Evolutionary conservation across 2,113 vertebrate species (phyloP).

Genomic region (Morone saxatilis): DNA sequence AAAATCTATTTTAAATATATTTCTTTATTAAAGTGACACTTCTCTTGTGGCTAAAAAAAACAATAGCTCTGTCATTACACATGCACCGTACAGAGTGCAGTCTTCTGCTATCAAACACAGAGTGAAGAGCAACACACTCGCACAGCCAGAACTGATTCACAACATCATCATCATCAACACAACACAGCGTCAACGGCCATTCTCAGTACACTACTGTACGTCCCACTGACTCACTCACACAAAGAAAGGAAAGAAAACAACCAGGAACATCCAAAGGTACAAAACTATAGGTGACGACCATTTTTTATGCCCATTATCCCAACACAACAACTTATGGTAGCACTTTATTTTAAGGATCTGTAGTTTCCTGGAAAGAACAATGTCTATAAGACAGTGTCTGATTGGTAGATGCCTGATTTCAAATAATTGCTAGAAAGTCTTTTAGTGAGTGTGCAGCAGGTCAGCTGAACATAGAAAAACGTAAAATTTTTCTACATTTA

Average conservation of each 20-base stretch:
- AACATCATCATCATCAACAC: slow-evolving; percentile 46
- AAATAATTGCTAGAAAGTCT: background rate
- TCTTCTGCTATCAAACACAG: slow-evolving; percentile 58
- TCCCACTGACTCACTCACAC: slow-evolving; percentile 19
- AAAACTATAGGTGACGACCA: background rate
- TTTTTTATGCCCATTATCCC: too few species aligned
- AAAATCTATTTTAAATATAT: slow-evolving; percentile 19
- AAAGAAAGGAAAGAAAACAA: slow-evolving; percentile 17
- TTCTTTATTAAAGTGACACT: slow-evolving; percentile 74
- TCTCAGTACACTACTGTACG: slow-evolving; percentile 55
- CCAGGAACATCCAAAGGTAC: background rate
- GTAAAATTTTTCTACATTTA: too few species aligned
- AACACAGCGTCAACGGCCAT: slow-evolving; percentile 46
- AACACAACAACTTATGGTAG: background rate
- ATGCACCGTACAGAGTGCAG: slow-evolving; percentile 21
- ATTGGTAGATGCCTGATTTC: background rate
- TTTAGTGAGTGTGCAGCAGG: background rate
- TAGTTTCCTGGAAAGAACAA: background rate
- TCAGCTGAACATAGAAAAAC: background rate
- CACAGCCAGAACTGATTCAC: slow-evolving; percentile 63
- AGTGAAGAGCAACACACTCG: slow-evolving; percentile 55
- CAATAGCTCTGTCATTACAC: slow-evolving; percentile 5
- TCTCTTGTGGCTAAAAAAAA: slow-evolving; percentile 49
- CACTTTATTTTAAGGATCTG: background rate
- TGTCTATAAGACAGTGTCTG: background rate